These are phyloP conservation scores for Drosophila miranda DNA, from an alignment of 1,140 invertebrate genomes.

Conservation along the genomic window DNA sequence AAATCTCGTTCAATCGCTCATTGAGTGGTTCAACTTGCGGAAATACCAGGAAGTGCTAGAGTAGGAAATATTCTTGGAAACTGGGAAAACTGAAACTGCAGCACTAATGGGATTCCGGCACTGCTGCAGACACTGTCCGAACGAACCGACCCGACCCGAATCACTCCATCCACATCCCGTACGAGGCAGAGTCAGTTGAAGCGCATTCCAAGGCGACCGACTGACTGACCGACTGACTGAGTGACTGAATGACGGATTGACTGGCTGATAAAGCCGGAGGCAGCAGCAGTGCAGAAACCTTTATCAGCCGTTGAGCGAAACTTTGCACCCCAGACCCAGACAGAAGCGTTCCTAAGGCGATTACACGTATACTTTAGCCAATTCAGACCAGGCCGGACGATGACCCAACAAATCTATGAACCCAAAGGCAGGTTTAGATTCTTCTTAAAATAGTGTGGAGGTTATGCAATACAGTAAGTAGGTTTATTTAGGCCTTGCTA, in stretches of 20 bases:
- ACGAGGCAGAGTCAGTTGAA: slow-evolving; percentile 11
- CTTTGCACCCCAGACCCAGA: slow-evolving; percentile 52
- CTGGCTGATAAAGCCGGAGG: slow-evolving; percentile 35
- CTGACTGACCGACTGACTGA: background rate
- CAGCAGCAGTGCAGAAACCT: slow-evolving; percentile 26
- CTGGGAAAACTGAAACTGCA: no score
- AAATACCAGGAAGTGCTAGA: no score
- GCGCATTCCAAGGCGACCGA: slow-evolving; percentile 30
- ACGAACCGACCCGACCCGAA: slow-evolving; percentile 27
- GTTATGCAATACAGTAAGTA: slow-evolving; percentile 35
- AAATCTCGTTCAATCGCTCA: no score
- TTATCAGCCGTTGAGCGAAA: slow-evolving; percentile 43
- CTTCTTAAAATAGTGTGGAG: slow-evolving; percentile 6
- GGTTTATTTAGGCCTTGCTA: slow-evolving; percentile 37
- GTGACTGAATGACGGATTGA: background rate
- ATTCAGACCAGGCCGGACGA: slow-evolving; percentile 12
- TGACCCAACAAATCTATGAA: slow-evolving; percentile 13
- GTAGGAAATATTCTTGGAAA: no score
- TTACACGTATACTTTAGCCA: slow-evolving; percentile 23
- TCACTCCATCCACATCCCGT: slow-evolving; percentile 30
- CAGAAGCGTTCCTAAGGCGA: slow-evolving; percentile 42
- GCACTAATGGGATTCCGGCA: no score
- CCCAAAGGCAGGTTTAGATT: slow-evolving; percentile 8
- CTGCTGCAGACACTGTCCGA: slow-evolving; percentile 5
- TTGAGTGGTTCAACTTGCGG: no score